Base-by-base conservation (phyloP, 2,797 vertebrate species). In the Parauchenoglanis punctatus region DNA sequence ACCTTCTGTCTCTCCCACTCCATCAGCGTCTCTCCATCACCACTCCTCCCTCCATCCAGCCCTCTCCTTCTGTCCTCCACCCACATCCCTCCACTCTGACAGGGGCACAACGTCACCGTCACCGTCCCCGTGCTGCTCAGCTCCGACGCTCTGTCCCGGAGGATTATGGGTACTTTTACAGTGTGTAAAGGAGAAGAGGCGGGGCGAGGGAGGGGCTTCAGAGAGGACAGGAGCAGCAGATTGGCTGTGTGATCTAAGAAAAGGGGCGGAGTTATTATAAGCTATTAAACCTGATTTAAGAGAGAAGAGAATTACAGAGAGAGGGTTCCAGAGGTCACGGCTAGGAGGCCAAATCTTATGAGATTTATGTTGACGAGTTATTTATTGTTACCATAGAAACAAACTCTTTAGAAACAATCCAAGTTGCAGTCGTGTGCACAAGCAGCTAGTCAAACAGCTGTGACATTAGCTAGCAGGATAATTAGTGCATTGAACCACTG, bases 121-220 rank as follows among this genome's bases (percentile, higher is more conserved):
- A 98, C 96, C 0, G 97, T 98, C 90, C 95, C 96, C 0, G 97
- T 98, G 93, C 97, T 97, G 92, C 96, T 97, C 85, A 97, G 95
- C 61, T 95, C 95, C 0, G 96, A 97, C 78, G 93, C 95, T 1
- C 95, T 95, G 17, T 98, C 97, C 81, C 94, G 95, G 80, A 98
- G 94, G 87, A 97, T 96, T 61, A 98, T 94, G 23, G 97, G 97
- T 89, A 98, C 96, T 65, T 96, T 93, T 85, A 97, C 94, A 88
- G 95, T 94, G 85, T 95, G 93, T 11, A 94, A 92, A 75, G 96
- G 94, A 7, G 96, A 84, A 70, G 88, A 77, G 80, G 93, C 92
- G 91, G 93, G 91, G 93, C 94, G 89, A 54, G 94, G 90, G 82
- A 93, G 92, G 49, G 94, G 92, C 94, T 95, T 92, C 93, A 95